Base-by-base conservation (phyloP, 1,140 invertebrate species). In the Mya arenaria region DNA sequence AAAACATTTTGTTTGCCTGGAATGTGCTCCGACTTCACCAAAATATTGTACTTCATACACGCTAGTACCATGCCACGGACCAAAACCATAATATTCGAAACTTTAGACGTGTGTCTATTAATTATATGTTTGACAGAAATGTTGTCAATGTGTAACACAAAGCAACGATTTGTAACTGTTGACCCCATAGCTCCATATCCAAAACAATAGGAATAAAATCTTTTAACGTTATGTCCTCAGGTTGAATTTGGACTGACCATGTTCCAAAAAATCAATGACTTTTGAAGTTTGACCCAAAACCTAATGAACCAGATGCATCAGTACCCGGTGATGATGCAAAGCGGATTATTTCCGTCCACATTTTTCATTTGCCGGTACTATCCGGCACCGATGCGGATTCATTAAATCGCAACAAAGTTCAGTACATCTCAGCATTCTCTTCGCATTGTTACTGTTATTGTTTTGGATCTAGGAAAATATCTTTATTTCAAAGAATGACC, bases 11-110 rank as follows among this genome's bases (percentile, higher is more conserved):
- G 48, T 63, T 75, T 74, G 13, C 83, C 85, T 0, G 66, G 52
- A 36, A 86, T 82, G 41, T 86, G 85, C 32, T 75, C 34, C 0
- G 77, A 69, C 36, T 65, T 37, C 30, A 86, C 37, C 4, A 86
- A 39, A 66, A 82, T n/a, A n/a, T n/a, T n/a, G n/a, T n/a, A n/a
- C n/a, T n/a, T n/a, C n/a, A n/a, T n/a, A n/a, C n/a, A n/a, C n/a
- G n/a, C n/a, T n/a, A n/a, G n/a, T n/a, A n/a, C n/a, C n/a, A n/a
- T n/a, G n/a, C n/a, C n/a, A n/a, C n/a, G n/a, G n/a, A n/a, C n/a
- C n/a, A n/a, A n/a, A n/a, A n/a, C n/a, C n/a, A n/a, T n/a, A n/a
- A n/a, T 86, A 48, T 86, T 86, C 0, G 56, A 1, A 15, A 19
- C 44, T 66, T 63, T 55, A 19, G 17, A 74, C 0, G 74, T 68